Base-by-base conservation (phyloP, 2,113 vertebrate species). In the Gasterosteus aculeatus region DNA sequence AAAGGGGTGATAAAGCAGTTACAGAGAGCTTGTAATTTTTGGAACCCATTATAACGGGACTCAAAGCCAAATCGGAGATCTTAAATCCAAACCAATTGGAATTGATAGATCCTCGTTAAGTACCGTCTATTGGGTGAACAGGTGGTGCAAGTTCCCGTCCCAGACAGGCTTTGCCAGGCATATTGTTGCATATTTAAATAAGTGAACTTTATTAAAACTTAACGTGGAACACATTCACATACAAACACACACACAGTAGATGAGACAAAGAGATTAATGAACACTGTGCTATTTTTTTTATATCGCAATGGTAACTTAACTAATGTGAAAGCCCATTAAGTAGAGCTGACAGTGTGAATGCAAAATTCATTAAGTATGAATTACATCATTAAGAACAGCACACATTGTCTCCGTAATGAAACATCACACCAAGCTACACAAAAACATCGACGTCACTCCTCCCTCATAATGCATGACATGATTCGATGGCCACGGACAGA, bases 251-350 rank as follows among this genome's bases (percentile, higher is more conserved):
- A n/a, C 14, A 53, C 5, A 49, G 15, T 8, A 57, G 39, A 62
- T 38, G 58, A 65, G 9, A 47, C 47, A 74, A 62, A 77, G 60
- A 70, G 47, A 74, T 68, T 72, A 79, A 77, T 64, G 39, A 69
- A 64, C 26, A 56, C 10, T 29, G 1, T 51, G 33, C n/a, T 64
- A 59, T 44, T 77, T 72, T 54, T 62, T 81, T 61, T 69, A 66
- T 19, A 69, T 51, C 35, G 12, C 62, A 57, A 12, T 70, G 61
- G 72, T 84, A 75, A 71, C 63, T 71, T 81, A 76, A 77, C 60
- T 82, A 82, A 87, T 84, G 82, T 54, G 44, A 41, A 54, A 80
- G 31, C 33, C 31, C 69, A 78, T 88, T 86, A 85, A 47, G 49
- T 58, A 16, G 35, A 62, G 62, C 72, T 65, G 74, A 84, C 78